Conservation (phyloP, 23 tunicate genomes). For the Ciona savignyi region DNA sequence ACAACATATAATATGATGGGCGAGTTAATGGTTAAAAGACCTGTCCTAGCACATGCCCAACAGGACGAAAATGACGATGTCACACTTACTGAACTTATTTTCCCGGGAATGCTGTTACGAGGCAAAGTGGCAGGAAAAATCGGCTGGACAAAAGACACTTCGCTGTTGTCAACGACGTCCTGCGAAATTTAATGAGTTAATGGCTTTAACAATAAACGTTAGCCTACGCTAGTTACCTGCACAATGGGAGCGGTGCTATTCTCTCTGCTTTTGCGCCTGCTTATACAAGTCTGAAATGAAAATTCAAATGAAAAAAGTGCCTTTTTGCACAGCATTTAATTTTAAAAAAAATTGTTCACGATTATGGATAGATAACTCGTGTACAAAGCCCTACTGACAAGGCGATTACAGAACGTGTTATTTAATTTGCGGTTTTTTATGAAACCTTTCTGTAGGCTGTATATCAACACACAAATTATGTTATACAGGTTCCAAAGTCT, state of each 20-base stretch:
- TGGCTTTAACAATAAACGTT: neutral
- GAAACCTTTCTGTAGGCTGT: no score
- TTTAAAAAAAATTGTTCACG: no score
- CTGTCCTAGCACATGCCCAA: constrained; percentile 6
- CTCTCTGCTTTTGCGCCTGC: neutral
- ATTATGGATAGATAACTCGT: no score
- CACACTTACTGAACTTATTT: neutral
- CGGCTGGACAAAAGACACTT: neutral
- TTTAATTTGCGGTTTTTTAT: no score
- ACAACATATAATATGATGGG: no score
- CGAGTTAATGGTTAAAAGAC: no score
- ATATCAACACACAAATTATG: no score
- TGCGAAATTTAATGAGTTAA: neutral
- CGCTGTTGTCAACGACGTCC: neutral
- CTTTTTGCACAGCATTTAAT: no score
- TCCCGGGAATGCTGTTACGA: neutral
- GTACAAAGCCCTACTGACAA: no score
- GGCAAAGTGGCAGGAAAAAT: neutral
- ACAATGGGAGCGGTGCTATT: neutral
- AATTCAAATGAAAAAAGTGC: no score
- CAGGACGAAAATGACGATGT: neutral
- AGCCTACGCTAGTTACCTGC: neutral
- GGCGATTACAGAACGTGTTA: no score
- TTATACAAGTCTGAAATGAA: neutral
- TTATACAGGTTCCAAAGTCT: no score